A percentile compares a stretch with the other conserved stretches of the same genome.
These are phyloP conservation scores for Caradrina kadenii DNA, from an alignment of 2,888 invertebrate genomes.

Conservation along the genomic window DNA sequence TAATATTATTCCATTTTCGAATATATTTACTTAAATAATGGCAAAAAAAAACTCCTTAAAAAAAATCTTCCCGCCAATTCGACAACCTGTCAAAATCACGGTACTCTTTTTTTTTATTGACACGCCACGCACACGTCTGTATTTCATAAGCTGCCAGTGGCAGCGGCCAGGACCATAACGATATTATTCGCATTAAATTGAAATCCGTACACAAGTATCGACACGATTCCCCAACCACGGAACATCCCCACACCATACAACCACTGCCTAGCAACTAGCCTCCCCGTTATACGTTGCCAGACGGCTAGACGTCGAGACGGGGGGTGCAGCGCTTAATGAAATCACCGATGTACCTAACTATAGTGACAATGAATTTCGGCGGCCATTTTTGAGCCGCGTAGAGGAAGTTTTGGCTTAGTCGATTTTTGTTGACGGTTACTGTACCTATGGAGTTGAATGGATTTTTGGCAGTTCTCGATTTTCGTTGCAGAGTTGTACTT, in stretches of 20 bases:
- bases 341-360: slow-evolving; percentile 66
- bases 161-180: slow-evolving; percentile 17
- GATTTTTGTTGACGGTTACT: slow-evolving; percentile 43
- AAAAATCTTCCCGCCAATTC: background rate
- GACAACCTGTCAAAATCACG: background rate
- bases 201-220: slow-evolving; percentile 45
- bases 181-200: slow-evolving; percentile 41
- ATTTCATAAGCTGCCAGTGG: slow-evolving; percentile 18
- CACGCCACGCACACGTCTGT: background rate
- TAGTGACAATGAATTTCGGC: slow-evolving; percentile 59
- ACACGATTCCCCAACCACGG: slow-evolving; percentile 27
- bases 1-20: too few relatives aligned
- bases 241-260: slow-evolving; percentile 38
- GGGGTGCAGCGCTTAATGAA: slow-evolving; percentile 70
- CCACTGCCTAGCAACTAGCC: slow-evolving; percentile 62
- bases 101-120: background rate
- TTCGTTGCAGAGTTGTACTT: slow-evolving; percentile 1
- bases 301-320: slow-evolving; percentile 73
- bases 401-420: slow-evolving; percentile 37
- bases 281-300: slow-evolving; percentile 62
- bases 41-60: too few relatives aligned
- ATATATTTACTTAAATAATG: background rate
- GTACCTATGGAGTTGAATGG: background rate
- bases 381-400: slow-evolving; percentile 57
- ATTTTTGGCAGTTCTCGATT: slow-evolving; percentile 36